phyloP scores from a whole-genome alignment of 2,797 vertebrate species.

The Podargus strigoides region DNA sequence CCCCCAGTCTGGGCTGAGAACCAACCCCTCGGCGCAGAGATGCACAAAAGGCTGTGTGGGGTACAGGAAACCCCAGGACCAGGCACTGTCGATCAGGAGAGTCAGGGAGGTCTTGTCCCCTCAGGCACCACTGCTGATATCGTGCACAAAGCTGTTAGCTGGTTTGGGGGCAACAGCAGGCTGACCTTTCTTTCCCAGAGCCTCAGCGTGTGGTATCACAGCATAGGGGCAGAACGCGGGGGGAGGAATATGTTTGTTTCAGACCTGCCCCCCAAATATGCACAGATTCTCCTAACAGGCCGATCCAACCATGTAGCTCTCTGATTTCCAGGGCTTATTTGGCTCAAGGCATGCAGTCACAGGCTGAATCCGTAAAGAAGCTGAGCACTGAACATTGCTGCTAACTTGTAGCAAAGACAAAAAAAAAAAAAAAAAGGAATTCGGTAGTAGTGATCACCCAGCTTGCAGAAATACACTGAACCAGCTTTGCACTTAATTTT shows the following conservation, averaged over 20 bases:
- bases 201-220: background rate
- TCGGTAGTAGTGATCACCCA: background rate
- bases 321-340: background rate
- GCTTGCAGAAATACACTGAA: background rate
- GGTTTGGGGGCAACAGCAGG: slow-evolving; percentile 2
- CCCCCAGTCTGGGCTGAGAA: background rate
- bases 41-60: background rate
- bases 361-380: background rate
- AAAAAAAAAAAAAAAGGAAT: background rate
- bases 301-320: background rate
- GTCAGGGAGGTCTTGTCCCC: background rate
- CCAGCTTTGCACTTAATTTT: background rate
- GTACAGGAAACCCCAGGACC: background rate
- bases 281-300: background rate
- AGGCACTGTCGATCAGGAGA: background rate
- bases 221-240: background rate
- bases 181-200: slow-evolving; percentile 45
- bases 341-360: background rate
- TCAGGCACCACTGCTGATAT: background rate
- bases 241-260: background rate
- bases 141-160: background rate
- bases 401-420: background rate
- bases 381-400: background rate
- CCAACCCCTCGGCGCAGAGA: background rate
- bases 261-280: background rate